These are phyloP conservation scores for Aphelocoma californica DNA, from an alignment of 2,797 vertebrate genomes.

Conservation along the genomic window DNA sequence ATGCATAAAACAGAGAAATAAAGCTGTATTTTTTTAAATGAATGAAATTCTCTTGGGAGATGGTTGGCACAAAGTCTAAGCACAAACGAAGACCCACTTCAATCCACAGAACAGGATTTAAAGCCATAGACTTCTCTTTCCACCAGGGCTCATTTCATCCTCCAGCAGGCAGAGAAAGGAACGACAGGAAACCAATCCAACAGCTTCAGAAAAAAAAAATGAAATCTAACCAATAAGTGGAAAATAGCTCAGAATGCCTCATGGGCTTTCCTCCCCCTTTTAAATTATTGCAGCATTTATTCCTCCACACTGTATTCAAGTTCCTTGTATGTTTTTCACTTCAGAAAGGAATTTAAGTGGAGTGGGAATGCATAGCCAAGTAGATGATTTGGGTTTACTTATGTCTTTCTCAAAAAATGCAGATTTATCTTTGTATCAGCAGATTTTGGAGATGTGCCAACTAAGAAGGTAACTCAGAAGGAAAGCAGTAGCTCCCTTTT, in stretches of 20 bases:
- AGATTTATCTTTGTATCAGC: not conserved
- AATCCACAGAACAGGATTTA: not conserved
- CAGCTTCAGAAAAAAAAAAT: not conserved
- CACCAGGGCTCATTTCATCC: not conserved
- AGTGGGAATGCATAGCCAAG: constrained; percentile 16
- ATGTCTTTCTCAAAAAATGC: constrained; percentile 6
- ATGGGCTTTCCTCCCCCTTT: constrained; percentile 30
- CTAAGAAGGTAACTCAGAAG: not conserved
- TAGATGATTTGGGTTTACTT: constrained; percentile 7
- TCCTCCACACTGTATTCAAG: constrained; percentile 21
- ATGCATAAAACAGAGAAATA: not conserved
- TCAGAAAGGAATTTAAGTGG: constrained; percentile 33
- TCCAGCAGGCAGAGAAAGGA: not conserved
- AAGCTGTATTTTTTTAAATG: not conserved
- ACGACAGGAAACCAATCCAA: not conserved
- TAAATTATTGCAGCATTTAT: constrained; percentile 32
- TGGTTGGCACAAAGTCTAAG: not conserved
- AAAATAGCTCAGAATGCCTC: constrained; percentile 16
- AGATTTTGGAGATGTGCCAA: constrained; percentile 8
- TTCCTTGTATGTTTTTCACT: constrained; percentile 10
- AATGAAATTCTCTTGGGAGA: not conserved
- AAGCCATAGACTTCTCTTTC: not conserved
- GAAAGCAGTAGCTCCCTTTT: not conserved
- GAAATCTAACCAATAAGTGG: not conserved
- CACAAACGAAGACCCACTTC: not conserved